Evolutionary conservation across 2,797 vertebrate genomes (phyloP), one percentile per base, ranked within the genome.

Genomic region (Enteromius radiatus): DNA sequence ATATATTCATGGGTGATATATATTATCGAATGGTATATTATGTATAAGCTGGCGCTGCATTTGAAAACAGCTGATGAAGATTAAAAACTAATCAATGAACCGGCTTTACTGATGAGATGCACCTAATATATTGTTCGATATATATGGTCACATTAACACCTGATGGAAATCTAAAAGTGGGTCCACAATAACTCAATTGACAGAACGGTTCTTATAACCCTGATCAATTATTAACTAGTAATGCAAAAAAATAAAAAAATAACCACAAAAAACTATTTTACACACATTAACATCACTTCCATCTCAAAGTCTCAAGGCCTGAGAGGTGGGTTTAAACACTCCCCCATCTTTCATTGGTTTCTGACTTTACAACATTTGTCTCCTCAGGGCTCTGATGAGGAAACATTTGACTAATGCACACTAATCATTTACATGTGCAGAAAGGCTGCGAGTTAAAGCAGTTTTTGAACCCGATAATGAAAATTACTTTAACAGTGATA

Each of bases 351-450:
- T 61, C 17, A 59, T 80, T 80, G 52, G 38, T 71, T 45, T 59
- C 65, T 47, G 4, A 71, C 4, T 28, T 73, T 3, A 0, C 23
- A 38, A 61, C 11, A 3, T 17, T 1, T 10, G 52, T 33, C 38
- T 80, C 19, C 52, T 59, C 3, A 31, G 23, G 49, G 23, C 31
- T 70, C 15, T 45, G 11, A 23, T 0, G 3, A 33, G 26, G 28
- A 54, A 80, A 47, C 19, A 19, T 23, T 45, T 63, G 38, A 47
- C 54, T 71, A 17, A 59, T 8, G 36, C 4, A 45, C 26, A 11
- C 33, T 69, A 43, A 80, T 47, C 8, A 5, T 17, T 73, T 45
- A 71, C 78, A 73, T 63, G 54, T 61, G 67, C 47, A 14, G 7
- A 47, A 21, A 8, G 41, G 36, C 36, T 43, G 36, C 6, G 0